These are phyloP conservation scores for Auanema sp. DNA, from an alignment of 2,888 invertebrate species.

Conservation along the genomic window DNA sequence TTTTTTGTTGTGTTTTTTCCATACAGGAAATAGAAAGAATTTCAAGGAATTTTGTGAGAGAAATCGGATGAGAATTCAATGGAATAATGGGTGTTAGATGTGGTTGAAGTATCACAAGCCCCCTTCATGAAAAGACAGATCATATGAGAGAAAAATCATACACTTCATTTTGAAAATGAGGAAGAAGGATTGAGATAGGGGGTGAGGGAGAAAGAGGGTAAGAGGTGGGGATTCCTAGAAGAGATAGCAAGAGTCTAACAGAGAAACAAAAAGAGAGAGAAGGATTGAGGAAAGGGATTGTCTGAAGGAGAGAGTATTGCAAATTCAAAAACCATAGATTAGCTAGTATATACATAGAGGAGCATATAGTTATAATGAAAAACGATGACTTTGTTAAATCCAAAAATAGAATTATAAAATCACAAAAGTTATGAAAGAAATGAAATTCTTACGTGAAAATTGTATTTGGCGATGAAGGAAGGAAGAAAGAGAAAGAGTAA, in stretches of 20 bases:
- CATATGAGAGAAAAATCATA: constrained; percentile 1
- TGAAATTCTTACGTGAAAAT: no score
- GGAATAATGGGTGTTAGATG: not conserved
- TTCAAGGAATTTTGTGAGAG: not conserved
- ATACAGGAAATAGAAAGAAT: not conserved
- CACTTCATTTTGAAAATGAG: constrained; percentile 5
- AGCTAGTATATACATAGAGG: no score
- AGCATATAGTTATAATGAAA: no score
- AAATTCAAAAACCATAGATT: no score
- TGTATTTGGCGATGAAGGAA: no score
- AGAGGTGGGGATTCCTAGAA: constrained; percentile 3
- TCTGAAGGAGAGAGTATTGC: no score
- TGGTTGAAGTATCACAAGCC: not conserved
- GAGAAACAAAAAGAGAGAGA: not conserved
- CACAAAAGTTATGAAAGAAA: no score
- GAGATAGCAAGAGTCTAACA: not conserved
- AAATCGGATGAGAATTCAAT: not conserved
- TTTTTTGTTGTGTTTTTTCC: no score
- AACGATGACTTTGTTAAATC: no score
- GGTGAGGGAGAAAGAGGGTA: not conserved
- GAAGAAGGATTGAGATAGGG: not conserved
- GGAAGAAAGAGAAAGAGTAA: no score
- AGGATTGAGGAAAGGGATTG: not conserved
- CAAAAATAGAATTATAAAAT: no score
- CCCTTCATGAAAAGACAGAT: not conserved